These are phyloP conservation scores for Leptopterna dolabrata DNA, from an alignment of 2,888 invertebrate genomes.

Conservation along the genomic window DNA sequence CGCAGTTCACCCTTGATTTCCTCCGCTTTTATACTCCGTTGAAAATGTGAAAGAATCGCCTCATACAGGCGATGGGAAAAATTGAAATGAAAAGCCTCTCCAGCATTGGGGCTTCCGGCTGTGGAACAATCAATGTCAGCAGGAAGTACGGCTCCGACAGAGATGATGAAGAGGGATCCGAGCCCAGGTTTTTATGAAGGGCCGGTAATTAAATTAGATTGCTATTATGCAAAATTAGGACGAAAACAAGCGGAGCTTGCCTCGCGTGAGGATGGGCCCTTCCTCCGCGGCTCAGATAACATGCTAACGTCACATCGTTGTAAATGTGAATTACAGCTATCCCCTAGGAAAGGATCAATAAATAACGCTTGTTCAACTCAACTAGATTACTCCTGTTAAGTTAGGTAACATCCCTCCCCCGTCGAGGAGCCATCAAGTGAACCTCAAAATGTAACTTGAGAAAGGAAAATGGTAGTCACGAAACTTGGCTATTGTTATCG, in stretches of 20 bases:
- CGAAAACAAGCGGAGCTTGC: not conserved
- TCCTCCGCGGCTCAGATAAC: not conserved
- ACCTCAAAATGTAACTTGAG: not conserved
- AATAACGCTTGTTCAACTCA: conserved; percentile 11
- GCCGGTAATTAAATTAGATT: conserved; percentile 3
- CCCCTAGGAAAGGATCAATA: not conserved
- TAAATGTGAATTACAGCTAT: conserved; percentile 7
- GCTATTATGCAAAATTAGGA: conserved; percentile 3
- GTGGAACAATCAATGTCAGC: not conserved
- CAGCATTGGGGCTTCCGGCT: not conserved
- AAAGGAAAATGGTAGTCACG: not conserved
- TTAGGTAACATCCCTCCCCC: not conserved
- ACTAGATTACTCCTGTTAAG: conserved; percentile 2
- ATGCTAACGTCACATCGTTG: conserved; percentile 11
- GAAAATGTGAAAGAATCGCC: not conserved
- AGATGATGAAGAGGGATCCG: not conserved
- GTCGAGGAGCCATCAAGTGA: not conserved
- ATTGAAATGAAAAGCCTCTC: not conserved
- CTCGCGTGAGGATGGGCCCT: not conserved
- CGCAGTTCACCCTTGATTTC: not conserved
- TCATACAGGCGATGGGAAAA: not conserved
- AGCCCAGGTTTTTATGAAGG: not conserved
- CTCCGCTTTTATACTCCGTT: not conserved
- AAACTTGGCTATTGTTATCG: not conserved
- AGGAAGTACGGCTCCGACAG: not conserved